Base-by-base conservation (phyloP, 2,113 vertebrate species). In the Takifugu bimaculatus region DNA sequence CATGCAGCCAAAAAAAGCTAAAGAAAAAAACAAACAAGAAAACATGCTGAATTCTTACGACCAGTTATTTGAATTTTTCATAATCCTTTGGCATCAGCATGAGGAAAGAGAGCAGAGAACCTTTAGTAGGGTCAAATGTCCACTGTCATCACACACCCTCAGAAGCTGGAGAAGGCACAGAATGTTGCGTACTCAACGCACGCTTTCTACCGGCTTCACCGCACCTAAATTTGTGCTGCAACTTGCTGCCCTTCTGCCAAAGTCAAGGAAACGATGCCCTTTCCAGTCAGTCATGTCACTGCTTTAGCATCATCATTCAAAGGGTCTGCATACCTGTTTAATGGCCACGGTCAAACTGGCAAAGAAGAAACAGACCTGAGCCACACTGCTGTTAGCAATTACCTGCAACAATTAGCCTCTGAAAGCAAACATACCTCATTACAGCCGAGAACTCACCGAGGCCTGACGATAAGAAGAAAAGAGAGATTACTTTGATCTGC, bases 1-100 rank as follows among this genome's bases (percentile, higher is more conserved):
- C 83, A 83, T 87, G 85, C 84, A 79, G 27, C 28, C 25, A 60
- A 75, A 50, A 51, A 57, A 54, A 62, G 14, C 14, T 52, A 50
- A 55, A 54, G 2, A 54, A 50, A 57, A 53, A 63, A 13, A n/a
- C 52, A 54, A 54, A 55, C 1, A 5, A 54, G 48, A 32, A 74
- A 74, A 61, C 81, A 83, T 88, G 87, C 86, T n/a, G 53, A 39
- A 61, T 73, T 84, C 86, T 90, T 85, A 87, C 86, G 45, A 62
- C 72, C 67, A 60, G 60, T 32, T 70, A 60, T 60, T 78, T 58
- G 47, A 53, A 54, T 68, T 66, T 20, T 67, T 81, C 56, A 80
- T 48, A 74, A 75, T 55, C 62, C 35, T 58, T 84, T 82, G 64
- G 66, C 65, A 53, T 65, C 14, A 54, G 60, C 71, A 78, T 79